A percentile compares a stretch with the other conserved stretches of the same genome.
Conservation (phyloP, 2,797 vertebrate species). For the Megalops cyprinoides region DNA sequence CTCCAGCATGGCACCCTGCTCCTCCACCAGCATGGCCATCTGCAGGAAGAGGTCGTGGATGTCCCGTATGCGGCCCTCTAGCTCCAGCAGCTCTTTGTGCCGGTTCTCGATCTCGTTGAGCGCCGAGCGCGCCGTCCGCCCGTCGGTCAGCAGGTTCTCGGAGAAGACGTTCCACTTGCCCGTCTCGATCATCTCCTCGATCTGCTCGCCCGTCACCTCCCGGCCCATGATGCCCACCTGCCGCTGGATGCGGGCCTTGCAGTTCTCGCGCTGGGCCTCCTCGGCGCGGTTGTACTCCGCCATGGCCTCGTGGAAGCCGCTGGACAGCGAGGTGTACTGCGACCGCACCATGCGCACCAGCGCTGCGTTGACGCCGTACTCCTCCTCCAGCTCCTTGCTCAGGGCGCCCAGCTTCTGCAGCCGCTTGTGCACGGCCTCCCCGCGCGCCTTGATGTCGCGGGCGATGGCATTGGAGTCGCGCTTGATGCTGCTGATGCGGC, state of each 20-base stretch:
- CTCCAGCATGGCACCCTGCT: constrained; percentile 86
- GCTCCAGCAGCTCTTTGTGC: constrained; percentile 89
- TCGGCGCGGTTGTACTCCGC: constrained; percentile 88
- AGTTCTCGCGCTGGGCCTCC: constrained; percentile 90
- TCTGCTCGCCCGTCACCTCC: constrained; percentile 86
- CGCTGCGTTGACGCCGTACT: constrained; percentile 73
- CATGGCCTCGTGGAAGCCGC: constrained; percentile 84
- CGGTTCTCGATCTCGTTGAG: constrained; percentile 91
- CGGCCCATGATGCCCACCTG: constrained; percentile 97
- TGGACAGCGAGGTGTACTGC: constrained; percentile 80
- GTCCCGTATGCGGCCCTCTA: constrained; percentile 90
- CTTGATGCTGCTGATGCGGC: constrained; percentile 96
- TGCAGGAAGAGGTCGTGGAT: constrained; percentile 92
- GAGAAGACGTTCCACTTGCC: constrained; percentile 95
- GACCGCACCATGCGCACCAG: constrained; percentile 81
- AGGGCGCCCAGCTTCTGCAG: constrained; percentile 77
- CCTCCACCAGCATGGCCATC: constrained; percentile 88
- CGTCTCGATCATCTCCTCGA: constrained; percentile 95
- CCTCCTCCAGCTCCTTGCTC: constrained; percentile 74
- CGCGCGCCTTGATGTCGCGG: constrained; percentile 86
- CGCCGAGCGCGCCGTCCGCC: constrained; percentile 81
- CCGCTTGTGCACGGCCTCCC: constrained; percentile 82
- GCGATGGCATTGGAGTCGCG: constrained; percentile 90
- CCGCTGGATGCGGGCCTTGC: constrained; percentile 92
- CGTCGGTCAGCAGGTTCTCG: constrained; percentile 86